A percentile compares a stretch with the other conserved stretches of the same genome.
Evolutionary conservation across 2,797 vertebrate genomes (phyloP).

Genomic region (Molossus molossus): DNA sequence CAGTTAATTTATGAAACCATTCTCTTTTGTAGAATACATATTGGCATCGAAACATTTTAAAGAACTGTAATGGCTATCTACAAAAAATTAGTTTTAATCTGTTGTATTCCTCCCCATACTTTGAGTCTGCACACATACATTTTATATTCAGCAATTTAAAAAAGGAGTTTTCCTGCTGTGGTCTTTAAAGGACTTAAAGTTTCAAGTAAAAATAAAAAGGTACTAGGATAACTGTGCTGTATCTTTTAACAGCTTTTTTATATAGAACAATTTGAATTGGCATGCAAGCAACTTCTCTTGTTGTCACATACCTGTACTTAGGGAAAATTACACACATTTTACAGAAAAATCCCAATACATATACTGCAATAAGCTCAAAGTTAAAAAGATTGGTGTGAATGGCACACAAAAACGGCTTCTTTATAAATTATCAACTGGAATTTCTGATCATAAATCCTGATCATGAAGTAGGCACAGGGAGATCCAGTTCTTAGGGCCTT

Average conservation of each 20-base stretch:
- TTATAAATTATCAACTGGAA: slow-evolving; percentile 89
- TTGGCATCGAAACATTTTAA: slow-evolving; percentile 88
- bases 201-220: slow-evolving; percentile 87
- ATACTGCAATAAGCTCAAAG: slow-evolving; percentile 91
- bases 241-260: slow-evolving; percentile 87
- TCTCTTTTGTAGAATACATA: slow-evolving; percentile 88
- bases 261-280: slow-evolving; percentile 83
- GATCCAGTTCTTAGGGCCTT: slow-evolving; percentile 93
- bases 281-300: slow-evolving; percentile 83
- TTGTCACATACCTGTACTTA: slow-evolving; percentile 85
- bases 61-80: slow-evolving; percentile 89
- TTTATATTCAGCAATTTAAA: slow-evolving; percentile 88
- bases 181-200: slow-evolving; percentile 87
- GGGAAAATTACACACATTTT: slow-evolving; percentile 86
- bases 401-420: slow-evolving; percentile 89
- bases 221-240: slow-evolving; percentile 85
- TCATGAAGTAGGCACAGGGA: slow-evolving; percentile 85
- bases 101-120: slow-evolving; percentile 81
- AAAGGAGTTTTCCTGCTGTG: slow-evolving; percentile 88
- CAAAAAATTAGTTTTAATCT: slow-evolving; percentile 88
- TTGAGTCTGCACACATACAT: slow-evolving; percentile 88
- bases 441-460: slow-evolving; percentile 86
- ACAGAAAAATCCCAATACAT: slow-evolving; percentile 87
- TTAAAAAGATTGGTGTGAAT: slow-evolving; percentile 90
- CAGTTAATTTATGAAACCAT: slow-evolving; percentile 89